Evolutionary conservation across 2,797 vertebrate species (phyloP), one percentile per base, ranked within the genome.

Genomic region (Falco peregrinus): DNA sequence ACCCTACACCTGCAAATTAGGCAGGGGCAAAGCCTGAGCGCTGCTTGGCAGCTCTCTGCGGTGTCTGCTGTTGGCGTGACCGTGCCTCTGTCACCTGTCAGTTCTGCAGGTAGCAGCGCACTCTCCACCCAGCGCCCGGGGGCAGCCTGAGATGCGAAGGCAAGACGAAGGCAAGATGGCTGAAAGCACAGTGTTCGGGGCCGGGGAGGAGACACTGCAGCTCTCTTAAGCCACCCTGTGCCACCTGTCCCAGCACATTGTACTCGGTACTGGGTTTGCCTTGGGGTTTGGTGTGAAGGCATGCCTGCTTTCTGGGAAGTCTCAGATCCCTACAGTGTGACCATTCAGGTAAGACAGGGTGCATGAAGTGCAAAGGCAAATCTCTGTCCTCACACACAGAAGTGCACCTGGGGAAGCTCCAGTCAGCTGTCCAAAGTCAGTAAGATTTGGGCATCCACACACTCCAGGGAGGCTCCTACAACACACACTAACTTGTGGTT

Each of bases 401-500:
- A 78, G 10, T 6, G 14, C 25, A 20, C 11, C 0, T 0, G 20
- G 43, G 41, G 16, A 59, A 83, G 13, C 0, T 45, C 37, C 31
- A 35, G 9, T 60, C 53, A 41, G 0, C 71, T 69, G 22, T 5
- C 12, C 48, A 21, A 83, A 67, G 21, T 22, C 41, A 35, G 19
- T 26, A 57, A 13, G 31, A 54, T 60, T 26, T 74, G 28, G 16
- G 22, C 28, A 56, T 45, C 71, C 60, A 50, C 63, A 39, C 17
- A 6, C 33, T 80, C 22, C 51, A 43, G 61, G 11, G 16, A 73
- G 11, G 18, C 8, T 74, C 41, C 57, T 78, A 50, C 60, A 78
- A 45, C 7, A 9, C 12, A 24, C 5, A 0, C 12, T n/a, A 65
- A 26, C 0, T 0, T 61, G 29, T 19, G 21, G 8, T 6, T 54